Evolutionary conservation across 2,113 vertebrate species (phyloP), one percentile per base, ranked within the genome.

Genomic region (Pycnonotus jocosus): DNA sequence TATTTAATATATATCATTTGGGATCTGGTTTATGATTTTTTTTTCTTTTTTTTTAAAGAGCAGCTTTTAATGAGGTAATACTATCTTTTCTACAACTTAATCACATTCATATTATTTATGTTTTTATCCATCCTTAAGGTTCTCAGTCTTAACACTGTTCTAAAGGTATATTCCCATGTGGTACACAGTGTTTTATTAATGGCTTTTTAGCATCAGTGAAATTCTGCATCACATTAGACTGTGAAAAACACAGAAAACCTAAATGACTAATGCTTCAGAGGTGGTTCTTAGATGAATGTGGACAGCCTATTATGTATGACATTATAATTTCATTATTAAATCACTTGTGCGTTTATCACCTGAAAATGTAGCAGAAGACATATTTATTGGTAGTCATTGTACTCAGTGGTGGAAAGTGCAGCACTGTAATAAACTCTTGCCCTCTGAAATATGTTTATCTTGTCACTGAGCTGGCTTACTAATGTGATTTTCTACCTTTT

Each of bases 401-500:
- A 45, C 30, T 66, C 38, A 56, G 15, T 2, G 2, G 42, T 38
- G 25, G 48, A 77, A 90, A 84, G 17, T 12, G 7, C 62, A 90
- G 50, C 31, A 18, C 38, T 64, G 8, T 69, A 85, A 76, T 86
- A 86, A 86, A 84, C 28, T 69, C n/a, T 86, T 78, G 25, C 74
- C 56, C 56, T 82, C 71, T 92, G 48, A 91, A 95, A 92, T 88
- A 61, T 80, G 40, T 85, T 88, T 95, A 72, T 87, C 82, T 94
- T 88, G 90, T 88, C 72, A 81, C 30, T 62, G 58, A 88, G 47
- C 44, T 60, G 58, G 19, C 70, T 57, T 83, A 37, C 81, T 89
- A 83, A 85, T 56, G 48, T 85, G 91, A 92, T 93, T 89, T 84
- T 90, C 69, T 82, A 78, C 72, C 37, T 72, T 92, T 81, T 2